phyloP scores from a whole-genome alignment of 2,113 vertebrate species.

The Antechinus flavipes region DNA sequence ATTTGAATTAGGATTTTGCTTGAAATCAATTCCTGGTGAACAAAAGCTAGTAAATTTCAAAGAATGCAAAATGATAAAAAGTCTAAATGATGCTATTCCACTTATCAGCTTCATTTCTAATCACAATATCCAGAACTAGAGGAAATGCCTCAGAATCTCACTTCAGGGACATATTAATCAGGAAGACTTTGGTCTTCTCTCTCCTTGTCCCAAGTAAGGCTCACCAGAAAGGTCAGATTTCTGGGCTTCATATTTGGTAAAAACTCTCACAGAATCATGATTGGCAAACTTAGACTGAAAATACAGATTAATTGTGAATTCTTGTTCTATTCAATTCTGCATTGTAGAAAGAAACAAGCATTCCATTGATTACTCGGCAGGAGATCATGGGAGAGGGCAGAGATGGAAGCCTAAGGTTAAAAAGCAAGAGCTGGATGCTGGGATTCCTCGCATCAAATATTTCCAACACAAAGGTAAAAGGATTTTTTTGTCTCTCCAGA shows the following conservation, averaged over 20 bases:
- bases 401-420: not conserved
- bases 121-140: not conserved
- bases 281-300: not conserved
- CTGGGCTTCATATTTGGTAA: not conserved
- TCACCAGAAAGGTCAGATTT: not conserved
- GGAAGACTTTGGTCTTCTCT: not conserved
- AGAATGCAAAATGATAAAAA: not conserved
- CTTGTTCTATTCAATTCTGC: not conserved
- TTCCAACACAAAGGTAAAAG: not conserved
- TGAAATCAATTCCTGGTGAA: not conserved
- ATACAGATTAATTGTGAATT: not conserved
- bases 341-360: not conserved
- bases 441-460: not conserved
- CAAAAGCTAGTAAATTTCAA: not conserved
- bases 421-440: not conserved
- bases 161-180: not conserved
- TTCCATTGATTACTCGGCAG: not conserved
- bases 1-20: not conserved
- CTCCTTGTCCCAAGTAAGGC: not conserved
- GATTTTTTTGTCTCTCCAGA: not conserved
- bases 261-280: not conserved
- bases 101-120: not conserved
- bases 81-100: not conserved
- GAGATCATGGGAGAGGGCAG: not conserved
- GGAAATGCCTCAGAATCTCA: not conserved